phyloP scores from a whole-genome alignment of 1,140 invertebrate genomes.

The Bombus balteatus region DNA sequence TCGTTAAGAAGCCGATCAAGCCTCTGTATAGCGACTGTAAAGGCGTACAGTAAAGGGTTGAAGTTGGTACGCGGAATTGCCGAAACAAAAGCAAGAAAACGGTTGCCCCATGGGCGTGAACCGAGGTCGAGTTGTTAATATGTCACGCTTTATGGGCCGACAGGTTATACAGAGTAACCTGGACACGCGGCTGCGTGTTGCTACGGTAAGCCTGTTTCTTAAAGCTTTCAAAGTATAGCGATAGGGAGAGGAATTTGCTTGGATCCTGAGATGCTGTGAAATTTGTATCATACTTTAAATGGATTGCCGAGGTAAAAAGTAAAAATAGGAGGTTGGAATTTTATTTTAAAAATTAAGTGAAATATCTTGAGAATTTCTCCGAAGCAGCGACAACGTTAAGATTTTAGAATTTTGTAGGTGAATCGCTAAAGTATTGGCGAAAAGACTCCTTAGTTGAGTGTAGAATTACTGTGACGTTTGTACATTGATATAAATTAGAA shows the following conservation, averaged over 20 bases:
- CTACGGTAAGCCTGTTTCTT: slow-evolving; percentile 5
- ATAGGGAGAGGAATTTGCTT: background rate
- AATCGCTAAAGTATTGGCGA: too few relatives aligned
- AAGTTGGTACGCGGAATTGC: background rate
- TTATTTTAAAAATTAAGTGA: background rate
- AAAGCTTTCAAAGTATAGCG: background rate
- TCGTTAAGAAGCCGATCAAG: slow-evolving; percentile 25
- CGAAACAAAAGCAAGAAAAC: slow-evolving; percentile 40
- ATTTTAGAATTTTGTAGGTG: too few relatives aligned
- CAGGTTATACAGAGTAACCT: slow-evolving; percentile 46
- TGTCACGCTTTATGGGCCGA: slow-evolving; percentile 32
- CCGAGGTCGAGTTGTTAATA: slow-evolving; percentile 31
- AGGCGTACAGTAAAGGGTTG: background rate
- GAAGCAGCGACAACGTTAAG: too few relatives aligned
- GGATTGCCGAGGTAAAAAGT: too few relatives aligned
- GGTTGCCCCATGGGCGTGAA: slow-evolving; percentile 19
- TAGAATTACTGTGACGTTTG: background rate
- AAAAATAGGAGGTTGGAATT: too few relatives aligned
- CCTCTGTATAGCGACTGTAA: background rate
- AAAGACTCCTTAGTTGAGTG: background rate
- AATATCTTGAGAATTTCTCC: background rate
- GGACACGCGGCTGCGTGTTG: slow-evolving; percentile 10
- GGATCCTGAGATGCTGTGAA: too few relatives aligned
- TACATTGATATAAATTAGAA: background rate
- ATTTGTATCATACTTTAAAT: background rate